A percentile compares a stretch with the other conserved stretches of the same genome.
These are phyloP conservation scores for Aphrophora alni DNA, from an alignment of 2,888 invertebrate species.

Conservation along the genomic window DNA sequence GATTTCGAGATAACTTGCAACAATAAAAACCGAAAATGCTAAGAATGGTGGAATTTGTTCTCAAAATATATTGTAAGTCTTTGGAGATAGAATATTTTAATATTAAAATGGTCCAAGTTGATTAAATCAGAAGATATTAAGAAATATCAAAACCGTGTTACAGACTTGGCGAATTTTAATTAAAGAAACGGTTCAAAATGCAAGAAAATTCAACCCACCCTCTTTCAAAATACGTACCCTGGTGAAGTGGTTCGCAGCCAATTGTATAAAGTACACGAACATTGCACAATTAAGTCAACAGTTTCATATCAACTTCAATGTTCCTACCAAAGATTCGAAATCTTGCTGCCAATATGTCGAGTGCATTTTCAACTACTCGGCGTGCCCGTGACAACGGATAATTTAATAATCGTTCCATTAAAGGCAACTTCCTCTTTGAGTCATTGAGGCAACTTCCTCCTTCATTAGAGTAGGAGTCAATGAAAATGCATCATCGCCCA, in stretches of 20 bases:
- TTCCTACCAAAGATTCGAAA: constrained; percentile 20
- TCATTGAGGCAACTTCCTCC: constrained; percentile 33
- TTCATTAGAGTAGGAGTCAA: constrained; percentile 39
- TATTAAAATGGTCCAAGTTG: too few species aligned
- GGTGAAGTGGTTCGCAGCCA: constrained; percentile 27
- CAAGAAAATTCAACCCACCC: constrained; percentile 33
- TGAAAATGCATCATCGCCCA: constrained; percentile 43
- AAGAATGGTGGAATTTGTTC: too few species aligned
- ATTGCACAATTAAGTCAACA: constrained; percentile 30
- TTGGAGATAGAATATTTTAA: too few species aligned
- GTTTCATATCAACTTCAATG: constrained; percentile 19
- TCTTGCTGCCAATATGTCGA: constrained; percentile 22
- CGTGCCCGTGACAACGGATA: constrained; percentile 22
- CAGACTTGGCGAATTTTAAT: too few species aligned
- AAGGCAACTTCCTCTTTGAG: constrained; percentile 24
- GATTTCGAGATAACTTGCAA: too few species aligned
- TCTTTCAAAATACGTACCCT: constrained; percentile 28
- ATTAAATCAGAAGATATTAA: too few species aligned
- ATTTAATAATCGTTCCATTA: constrained; percentile 23
- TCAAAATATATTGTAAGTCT: too few species aligned
- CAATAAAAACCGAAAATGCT: too few species aligned
- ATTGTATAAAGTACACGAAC: constrained; percentile 29
- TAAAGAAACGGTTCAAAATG: too few species aligned
- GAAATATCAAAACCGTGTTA: too few species aligned
- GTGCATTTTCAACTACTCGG: constrained; percentile 30